Evolutionary conservation across 2,888 invertebrate species (phyloP), one percentile per base, ranked within the genome.

Genomic region (Flabesymbios commensalis): DNA sequence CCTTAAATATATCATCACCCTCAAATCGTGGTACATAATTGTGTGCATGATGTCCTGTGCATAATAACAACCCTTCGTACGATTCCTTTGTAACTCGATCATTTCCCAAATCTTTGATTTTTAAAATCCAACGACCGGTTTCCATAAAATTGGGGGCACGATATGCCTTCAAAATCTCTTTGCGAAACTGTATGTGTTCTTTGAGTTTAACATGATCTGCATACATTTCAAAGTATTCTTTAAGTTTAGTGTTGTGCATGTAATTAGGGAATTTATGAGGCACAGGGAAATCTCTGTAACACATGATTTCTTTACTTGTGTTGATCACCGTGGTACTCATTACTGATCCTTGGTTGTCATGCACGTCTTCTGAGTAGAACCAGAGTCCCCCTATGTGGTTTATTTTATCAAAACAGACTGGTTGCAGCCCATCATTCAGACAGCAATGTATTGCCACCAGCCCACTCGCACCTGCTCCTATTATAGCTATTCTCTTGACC

Each of bases 221-320:
- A 58, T 81, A 83, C 65, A 72, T 52, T n/a, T 78, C 67, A 54
- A 82, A 75, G 56, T 83, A 83, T 32, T 75, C 68, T 57, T 73
- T 61, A 41, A 83, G 75, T 22, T 68, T 70, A 32, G 74, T 69
- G 65, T 82, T 78, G 67, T 80, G 81, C 79, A 81, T 79, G 65
- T 74, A 81, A n/a, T n/a, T n/a, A n/a, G n/a, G n/a, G n/a, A n/a
- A n/a, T n/a, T n/a, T n/a, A n/a, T n/a, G n/a, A n/a, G n/a, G n/a
- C n/a, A n/a, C n/a, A n/a, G n/a, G n/a, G n/a, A n/a, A n/a, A n/a
- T n/a, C n/a, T n/a, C n/a, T n/a, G n/a, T n/a, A n/a, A n/a, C n/a
- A n/a, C n/a, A n/a, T n/a, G n/a, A n/a, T n/a, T n/a, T n/a, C n/a
- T n/a, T n/a, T n/a, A n/a, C n/a, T n/a, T n/a, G n/a, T n/a, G n/a